These are phyloP conservation scores for Parazoanthus atlanticus DNA, from an alignment of 92 coral and sea anemone genomes.

Conservation along the genomic window DNA sequence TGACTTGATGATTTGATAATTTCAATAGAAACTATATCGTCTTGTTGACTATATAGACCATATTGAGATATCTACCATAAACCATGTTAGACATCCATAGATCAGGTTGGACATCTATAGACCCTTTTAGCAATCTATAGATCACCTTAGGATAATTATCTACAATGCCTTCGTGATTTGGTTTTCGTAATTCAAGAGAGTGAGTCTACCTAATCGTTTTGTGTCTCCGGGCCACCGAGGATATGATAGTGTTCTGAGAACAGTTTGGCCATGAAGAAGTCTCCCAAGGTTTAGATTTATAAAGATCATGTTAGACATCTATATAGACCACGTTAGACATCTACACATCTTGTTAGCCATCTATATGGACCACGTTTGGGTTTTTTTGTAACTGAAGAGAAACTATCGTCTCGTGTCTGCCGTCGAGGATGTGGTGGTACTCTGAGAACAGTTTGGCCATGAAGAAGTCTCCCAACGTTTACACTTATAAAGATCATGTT, in stretches of 20 bases:
- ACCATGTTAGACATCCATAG: background rate
- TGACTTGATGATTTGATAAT: too few species aligned
- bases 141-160: too few species aligned
- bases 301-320: too few species aligned
- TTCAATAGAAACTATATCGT: too few species aligned
- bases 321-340: background rate
- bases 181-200: slow-evolving; percentile 13
- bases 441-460: background rate
- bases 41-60: too few species aligned
- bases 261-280: slow-evolving; percentile 59
- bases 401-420: background rate
- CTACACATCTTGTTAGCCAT: background rate
- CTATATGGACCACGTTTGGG: background rate
- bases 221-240: slow-evolving; percentile 53
- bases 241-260: slow-evolving; percentile 57
- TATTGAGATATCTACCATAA: too few species aligned
- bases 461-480: background rate
- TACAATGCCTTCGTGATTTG: background rate
- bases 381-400: background rate
- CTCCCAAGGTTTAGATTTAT: too few species aligned
- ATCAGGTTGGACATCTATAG: background rate
- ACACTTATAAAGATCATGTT: background rate
- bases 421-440: too few species aligned
- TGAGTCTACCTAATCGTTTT: background rate
- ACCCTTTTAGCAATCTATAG: too few species aligned